Evolutionary conservation across 2,113 vertebrate species (phyloP).

Genomic region (Irena cyanogastra): DNA sequence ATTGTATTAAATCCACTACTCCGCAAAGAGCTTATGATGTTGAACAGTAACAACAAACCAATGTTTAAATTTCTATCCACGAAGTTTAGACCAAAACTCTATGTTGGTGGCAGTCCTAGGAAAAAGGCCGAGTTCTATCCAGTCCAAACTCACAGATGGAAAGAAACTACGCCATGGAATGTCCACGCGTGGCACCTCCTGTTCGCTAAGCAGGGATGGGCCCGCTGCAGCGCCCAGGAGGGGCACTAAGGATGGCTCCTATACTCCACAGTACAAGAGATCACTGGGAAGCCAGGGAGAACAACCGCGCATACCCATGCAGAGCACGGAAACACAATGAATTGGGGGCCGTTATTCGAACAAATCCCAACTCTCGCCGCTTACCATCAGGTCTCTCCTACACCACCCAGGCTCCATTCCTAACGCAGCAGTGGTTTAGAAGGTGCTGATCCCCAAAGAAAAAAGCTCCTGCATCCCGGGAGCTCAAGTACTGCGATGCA

Average conservation of each 20-base stretch:
- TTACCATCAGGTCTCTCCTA: not conserved
- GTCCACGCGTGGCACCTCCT: rapidly evolving
- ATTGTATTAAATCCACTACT: not conserved
- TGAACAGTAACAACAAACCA: not conserved
- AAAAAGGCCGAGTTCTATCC: rapidly evolving
- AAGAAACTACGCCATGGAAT: not conserved
- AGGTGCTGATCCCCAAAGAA: rapidly evolving
- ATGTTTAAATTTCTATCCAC: not conserved
- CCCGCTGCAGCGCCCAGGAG: rapidly evolving
- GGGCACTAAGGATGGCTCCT: not conserved
- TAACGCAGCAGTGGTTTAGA: not conserved
- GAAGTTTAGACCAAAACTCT: not conserved
- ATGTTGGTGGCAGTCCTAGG: not conserved
- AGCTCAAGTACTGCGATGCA: not conserved
- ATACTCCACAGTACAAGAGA: rapidly evolving
- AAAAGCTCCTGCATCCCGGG: no score
- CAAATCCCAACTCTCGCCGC: not conserved
- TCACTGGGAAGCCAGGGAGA: rapidly evolving
- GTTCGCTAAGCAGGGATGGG: rapidly evolving
- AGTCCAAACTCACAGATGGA: no score
- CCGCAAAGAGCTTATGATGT: not conserved
- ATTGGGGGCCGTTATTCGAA: rapidly evolving
- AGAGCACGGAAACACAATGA: rapidly evolving
- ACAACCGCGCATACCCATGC: rapidly evolving
- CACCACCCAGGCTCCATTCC: rapidly evolving